These are phyloP conservation scores for Timandra comae DNA, from an alignment of 2,888 invertebrate genomes.

Conservation along the genomic window DNA sequence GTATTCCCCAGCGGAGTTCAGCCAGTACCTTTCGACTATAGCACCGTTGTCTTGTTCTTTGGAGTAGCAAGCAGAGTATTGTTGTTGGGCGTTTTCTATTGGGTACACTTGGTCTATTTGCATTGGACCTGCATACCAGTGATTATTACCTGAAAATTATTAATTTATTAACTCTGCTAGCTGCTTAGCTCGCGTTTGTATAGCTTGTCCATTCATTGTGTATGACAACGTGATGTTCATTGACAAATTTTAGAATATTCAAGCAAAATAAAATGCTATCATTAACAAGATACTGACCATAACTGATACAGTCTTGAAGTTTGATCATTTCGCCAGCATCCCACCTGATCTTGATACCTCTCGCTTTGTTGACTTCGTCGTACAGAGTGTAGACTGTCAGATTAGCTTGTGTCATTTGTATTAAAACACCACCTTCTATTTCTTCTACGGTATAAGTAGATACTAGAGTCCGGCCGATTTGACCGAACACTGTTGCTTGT, in stretches of 20 bases:
- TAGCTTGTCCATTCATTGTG: too few species aligned
- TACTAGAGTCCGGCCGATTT: slow-evolving; percentile 54
- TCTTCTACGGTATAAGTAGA: slow-evolving; percentile 39
- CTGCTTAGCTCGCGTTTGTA: too few species aligned
- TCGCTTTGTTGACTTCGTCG: slow-evolving; percentile 36
- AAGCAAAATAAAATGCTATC: neutral
- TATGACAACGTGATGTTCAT: too few species aligned
- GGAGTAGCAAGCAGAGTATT: slow-evolving; percentile 74
- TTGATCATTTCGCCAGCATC: slow-evolving; percentile 36
- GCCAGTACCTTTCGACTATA: slow-evolving; percentile 82
- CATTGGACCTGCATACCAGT: slow-evolving; percentile 85
- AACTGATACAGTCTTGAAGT: slow-evolving; percentile 69
- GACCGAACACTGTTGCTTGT: too few species aligned
- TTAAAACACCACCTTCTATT: slow-evolving; percentile 44
- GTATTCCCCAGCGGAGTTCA: slow-evolving; percentile 83
- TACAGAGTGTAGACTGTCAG: slow-evolving; percentile 46
- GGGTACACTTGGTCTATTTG: slow-evolving; percentile 78
- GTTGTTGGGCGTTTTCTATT: slow-evolving; percentile 68
- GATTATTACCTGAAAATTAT: slow-evolving; percentile 49
- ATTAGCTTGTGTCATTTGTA: slow-evolving; percentile 43
- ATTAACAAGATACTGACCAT: slow-evolving; percentile 38
- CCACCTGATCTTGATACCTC: slow-evolving; percentile 58
- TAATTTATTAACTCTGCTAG: too few species aligned
- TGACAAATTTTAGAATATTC: too few species aligned
- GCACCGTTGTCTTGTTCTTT: slow-evolving; percentile 74